A percentile compares a stretch with the other conserved stretches of the same genome.
These are phyloP conservation scores for Zootoca vivipara DNA, from an alignment of 2,113 vertebrate species.

Conservation along the genomic window DNA sequence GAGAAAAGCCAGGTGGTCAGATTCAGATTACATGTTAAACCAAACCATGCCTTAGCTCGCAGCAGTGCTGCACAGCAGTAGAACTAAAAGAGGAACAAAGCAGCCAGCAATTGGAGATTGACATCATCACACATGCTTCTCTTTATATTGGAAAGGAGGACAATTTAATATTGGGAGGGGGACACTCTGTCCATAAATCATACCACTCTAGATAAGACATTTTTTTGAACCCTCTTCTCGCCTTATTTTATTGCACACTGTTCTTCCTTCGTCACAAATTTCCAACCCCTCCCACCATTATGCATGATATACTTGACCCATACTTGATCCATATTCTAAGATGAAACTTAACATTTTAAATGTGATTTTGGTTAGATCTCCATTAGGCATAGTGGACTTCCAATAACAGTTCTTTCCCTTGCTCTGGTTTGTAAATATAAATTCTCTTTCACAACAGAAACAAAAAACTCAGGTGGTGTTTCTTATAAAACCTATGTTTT, in stretches of 20 bases:
- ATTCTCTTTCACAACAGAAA: slow-evolving; percentile 12
- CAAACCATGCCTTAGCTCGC: too few relatives aligned
- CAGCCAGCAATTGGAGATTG: too few relatives aligned
- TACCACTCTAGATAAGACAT: neutral
- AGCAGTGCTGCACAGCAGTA: too few relatives aligned
- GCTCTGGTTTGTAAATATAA: neutral
- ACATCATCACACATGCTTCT: too few relatives aligned
- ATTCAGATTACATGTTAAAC: too few relatives aligned
- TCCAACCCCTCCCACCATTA: too few relatives aligned
- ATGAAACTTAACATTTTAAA: neutral
- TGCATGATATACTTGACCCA: neutral
- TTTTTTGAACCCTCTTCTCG: neutral
- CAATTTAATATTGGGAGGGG: neutral
- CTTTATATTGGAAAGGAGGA: neutral
- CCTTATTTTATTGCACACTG: neutral
- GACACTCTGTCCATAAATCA: neutral
- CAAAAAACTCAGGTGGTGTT: neutral
- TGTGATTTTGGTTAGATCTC: neutral
- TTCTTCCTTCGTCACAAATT: neutral
- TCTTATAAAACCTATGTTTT: neutral
- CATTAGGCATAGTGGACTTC: neutral
- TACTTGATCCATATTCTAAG: neutral
- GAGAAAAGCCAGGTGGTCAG: too few relatives aligned
- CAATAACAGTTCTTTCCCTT: neutral
- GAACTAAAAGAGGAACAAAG: too few relatives aligned